Evolutionary conservation across 2,113 vertebrate species (phyloP).

Genomic region (Tachysurus fulvidraco): DNA sequence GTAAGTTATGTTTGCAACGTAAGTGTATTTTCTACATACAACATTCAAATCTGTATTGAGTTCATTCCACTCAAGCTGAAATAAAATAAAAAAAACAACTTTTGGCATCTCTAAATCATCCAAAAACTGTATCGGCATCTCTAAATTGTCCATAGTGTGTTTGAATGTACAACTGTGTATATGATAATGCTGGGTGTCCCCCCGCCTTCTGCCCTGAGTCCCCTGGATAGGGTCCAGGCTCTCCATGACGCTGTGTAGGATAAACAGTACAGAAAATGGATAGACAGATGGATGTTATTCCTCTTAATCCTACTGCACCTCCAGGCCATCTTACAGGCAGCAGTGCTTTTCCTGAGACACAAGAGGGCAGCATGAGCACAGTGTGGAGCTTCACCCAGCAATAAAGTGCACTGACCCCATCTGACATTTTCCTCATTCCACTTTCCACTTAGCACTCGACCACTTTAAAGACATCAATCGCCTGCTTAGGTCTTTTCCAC

Average conservation of each 20-base stretch:
- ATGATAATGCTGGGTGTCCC: too few relatives aligned
- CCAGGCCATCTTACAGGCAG: not conserved
- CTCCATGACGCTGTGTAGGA: too few relatives aligned
- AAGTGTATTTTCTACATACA: not conserved
- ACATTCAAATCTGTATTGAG: not conserved
- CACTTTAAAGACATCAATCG: constrained; percentile 35
- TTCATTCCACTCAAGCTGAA: not conserved
- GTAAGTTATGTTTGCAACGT: constrained; percentile 76
- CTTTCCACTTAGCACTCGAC: constrained; percentile 35
- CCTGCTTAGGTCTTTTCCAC: constrained; percentile 34
- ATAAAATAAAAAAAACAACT: not conserved
- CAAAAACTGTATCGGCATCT: too few relatives aligned
- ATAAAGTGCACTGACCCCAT: not conserved
- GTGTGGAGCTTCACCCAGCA: not conserved
- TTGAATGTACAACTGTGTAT: too few relatives aligned
- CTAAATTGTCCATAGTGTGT: too few relatives aligned
- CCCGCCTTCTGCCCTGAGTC: too few relatives aligned
- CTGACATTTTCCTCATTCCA: constrained; percentile 11
- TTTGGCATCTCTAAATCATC: too few relatives aligned
- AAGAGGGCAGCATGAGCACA: constrained; percentile 41
- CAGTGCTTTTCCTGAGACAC: constrained; percentile 30
- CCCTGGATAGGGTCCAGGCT: too few relatives aligned
- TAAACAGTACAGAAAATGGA: too few relatives aligned
- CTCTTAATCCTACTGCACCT: not conserved
- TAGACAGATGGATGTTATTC: not conserved